Evolutionary conservation across 2,888 invertebrate species (phyloP), one percentile per base, ranked within the genome.

Genomic region (Drosophila formosana): DNA sequence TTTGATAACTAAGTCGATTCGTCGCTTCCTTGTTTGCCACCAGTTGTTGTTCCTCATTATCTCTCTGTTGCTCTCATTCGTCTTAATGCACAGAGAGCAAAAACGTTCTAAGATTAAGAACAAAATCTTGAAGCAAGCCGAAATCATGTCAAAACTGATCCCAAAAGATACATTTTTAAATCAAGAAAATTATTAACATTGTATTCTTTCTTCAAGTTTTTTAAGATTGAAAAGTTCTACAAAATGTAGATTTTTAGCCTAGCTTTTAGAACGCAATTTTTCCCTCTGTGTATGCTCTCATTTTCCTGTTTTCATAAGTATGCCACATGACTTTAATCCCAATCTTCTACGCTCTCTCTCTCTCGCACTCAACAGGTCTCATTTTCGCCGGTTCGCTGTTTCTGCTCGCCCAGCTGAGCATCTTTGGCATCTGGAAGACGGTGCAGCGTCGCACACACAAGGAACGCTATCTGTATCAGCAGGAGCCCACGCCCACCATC

Each of bases 351-450:
- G 7, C n/a, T 13, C 2, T 3, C 7, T 51, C 8, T 52, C 1
- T 18, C 4, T 47, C 13, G 47, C 5, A 32, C 43, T 67, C 0
- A 11, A 11, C 95, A 84, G 97, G 97, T 79, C 94, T 97, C 4
- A 95, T 98, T 90, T 95, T 97, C 75, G 97, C 97, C 56, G 96
- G 96, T 47, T 95, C 96, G 28, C 95, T 97, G 47, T 97, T 98
- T 93, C 93, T 98, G 80, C 95, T 97, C 47, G 96, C 96, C 43
- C 98, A 98, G 93, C 94, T 98, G 91, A 96, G 96, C 88, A 95
- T 98, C 72, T 95, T 98, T 80, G 96, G 96, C 62, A 96, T 96
- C 75, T 97, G 97, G 97, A 96, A 97, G 73, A 91, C 91, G 34
- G 89, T 91, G n/a, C 91, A 91, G 71, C 90, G 90, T 46, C 91